Base-by-base conservation (phyloP, 1,140 invertebrate genomes). In the Venustaconcha ellipsiformis region DNA sequence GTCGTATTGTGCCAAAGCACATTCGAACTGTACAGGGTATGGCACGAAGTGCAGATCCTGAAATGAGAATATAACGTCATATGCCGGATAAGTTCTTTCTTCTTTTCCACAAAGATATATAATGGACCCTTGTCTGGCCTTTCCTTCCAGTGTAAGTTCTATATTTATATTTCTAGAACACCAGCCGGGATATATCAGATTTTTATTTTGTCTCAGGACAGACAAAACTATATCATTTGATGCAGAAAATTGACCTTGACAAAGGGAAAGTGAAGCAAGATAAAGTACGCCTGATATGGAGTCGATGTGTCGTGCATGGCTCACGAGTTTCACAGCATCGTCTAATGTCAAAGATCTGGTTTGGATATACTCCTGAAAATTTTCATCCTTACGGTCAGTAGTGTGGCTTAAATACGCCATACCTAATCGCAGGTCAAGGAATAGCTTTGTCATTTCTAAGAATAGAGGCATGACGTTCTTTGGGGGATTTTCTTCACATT, bases 11-110 rank as follows among this genome's bases (percentile, higher is more conserved):
- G 66, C 55, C 15, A 76, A 48, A 23, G 69, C 66, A 48, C 70
- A 72, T 72, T 77, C 75, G 59, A 64, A 77, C 30, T 77, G 67
- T 17, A 77, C 26, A 20, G 75, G 58, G 37, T 71, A 18, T 57
- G 75, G 75, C 18, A 77, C 75, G 64, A 57, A 72, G 4, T n/a
- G 20, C 26, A 72, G 66, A 72, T 77, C 75, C 55, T 68, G n/a
- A n/a, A 11, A 66, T 23, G 58, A 57, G 55, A 72, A 77, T 14
- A 68, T 72, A 15, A 77, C 59, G 23, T 77, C 75, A 72, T 57
- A 77, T 4, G 69, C 57, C 17, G 69, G 23, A 63, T 63, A 37
- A 14, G 64, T 66, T 66, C 64, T 26, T 66, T 26, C 56, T 20
- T 71, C 65, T 60, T 59, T 65, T 8, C 57, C 48, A 23, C 57